These are phyloP conservation scores for Delichon dasypus DNA, from an alignment of 2,797 vertebrate species.

Conservation along the genomic window DNA sequence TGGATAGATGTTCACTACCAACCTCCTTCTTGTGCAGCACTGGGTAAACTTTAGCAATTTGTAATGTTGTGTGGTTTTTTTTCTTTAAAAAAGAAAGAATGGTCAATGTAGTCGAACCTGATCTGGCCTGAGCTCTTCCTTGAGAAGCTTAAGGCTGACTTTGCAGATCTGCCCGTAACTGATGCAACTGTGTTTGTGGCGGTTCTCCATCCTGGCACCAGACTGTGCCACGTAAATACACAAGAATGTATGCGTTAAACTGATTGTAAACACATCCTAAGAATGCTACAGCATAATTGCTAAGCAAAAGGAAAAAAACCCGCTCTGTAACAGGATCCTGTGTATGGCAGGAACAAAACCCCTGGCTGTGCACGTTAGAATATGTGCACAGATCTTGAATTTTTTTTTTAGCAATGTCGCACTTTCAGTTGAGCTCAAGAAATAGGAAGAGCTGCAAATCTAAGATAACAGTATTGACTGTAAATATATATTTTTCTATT, in stretches of 20 bases:
- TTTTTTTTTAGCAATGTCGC: slow-evolving; percentile 57
- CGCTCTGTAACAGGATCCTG: slow-evolving; percentile 44
- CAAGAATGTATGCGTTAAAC: slow-evolving; percentile 42
- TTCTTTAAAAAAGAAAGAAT: slow-evolving; percentile 22
- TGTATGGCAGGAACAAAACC: slow-evolving; percentile 25
- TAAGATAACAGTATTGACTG: slow-evolving; percentile 65
- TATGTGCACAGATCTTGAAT: slow-evolving; percentile 26
- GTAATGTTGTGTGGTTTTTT: slow-evolving; percentile 7
- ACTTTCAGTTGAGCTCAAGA: slow-evolving; percentile 69
- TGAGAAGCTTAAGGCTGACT: background rate
- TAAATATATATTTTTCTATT: slow-evolving; percentile 71
- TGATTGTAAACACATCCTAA: slow-evolving; percentile 53
- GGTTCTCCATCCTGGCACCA: slow-evolving; percentile 16
- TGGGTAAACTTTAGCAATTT: slow-evolving; percentile 63
- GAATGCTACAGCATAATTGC: slow-evolving; percentile 66
- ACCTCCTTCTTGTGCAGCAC: slow-evolving; percentile 38
- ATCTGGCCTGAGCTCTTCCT: background rate
- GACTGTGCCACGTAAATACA: background rate
- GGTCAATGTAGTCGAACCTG: background rate
- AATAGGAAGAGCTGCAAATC: slow-evolving; percentile 64
- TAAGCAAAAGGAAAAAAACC: slow-evolving; percentile 68
- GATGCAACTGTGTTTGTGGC: background rate
- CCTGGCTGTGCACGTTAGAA: slow-evolving; percentile 18
- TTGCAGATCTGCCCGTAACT: slow-evolving; percentile 1
- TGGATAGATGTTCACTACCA: slow-evolving; percentile 59